phyloP scores from a whole-genome alignment of 2,113 vertebrate genomes.

The Empidonax alnorum region DNA sequence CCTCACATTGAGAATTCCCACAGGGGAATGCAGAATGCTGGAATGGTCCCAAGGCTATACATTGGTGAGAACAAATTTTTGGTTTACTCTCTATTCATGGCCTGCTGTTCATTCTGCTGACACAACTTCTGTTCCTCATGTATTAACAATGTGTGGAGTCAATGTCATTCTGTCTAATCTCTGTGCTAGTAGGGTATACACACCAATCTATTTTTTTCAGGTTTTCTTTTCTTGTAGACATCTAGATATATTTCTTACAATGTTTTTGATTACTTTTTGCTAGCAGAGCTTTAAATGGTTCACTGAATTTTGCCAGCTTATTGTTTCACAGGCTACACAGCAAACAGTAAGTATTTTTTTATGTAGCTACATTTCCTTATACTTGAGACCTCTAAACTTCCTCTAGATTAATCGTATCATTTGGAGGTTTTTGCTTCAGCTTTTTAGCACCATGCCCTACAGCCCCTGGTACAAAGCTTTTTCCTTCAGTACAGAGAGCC shows the following conservation, averaged over 20 bases:
- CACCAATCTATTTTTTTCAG: not conserved
- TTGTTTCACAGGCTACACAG: not conserved
- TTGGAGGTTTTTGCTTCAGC: not conserved
- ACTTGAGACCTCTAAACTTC: not conserved
- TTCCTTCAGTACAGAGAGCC: not conserved
- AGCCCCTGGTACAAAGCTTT: not conserved
- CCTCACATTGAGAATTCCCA: not conserved
- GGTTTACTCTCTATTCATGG: not conserved
- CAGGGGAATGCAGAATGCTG: not conserved
- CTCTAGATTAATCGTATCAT: not conserved
- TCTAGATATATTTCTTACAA: not conserved
- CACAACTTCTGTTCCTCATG: not conserved
- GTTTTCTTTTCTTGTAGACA: not conserved
- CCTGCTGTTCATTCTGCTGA: not conserved
- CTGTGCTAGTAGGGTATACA: not conserved
- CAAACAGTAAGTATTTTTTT: not conserved
- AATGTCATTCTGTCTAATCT: not conserved
- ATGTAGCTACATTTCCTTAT: not conserved
- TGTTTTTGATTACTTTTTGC: not conserved
- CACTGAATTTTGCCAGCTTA: not conserved
- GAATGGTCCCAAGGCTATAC: not conserved
- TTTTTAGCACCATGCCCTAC: not conserved
- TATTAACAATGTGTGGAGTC: not conserved
- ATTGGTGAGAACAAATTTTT: not conserved
- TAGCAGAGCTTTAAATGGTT: not conserved